Evolutionary conservation across 2,113 vertebrate genomes (phyloP).

Genomic region (Mohoua ochrocephala): DNA sequence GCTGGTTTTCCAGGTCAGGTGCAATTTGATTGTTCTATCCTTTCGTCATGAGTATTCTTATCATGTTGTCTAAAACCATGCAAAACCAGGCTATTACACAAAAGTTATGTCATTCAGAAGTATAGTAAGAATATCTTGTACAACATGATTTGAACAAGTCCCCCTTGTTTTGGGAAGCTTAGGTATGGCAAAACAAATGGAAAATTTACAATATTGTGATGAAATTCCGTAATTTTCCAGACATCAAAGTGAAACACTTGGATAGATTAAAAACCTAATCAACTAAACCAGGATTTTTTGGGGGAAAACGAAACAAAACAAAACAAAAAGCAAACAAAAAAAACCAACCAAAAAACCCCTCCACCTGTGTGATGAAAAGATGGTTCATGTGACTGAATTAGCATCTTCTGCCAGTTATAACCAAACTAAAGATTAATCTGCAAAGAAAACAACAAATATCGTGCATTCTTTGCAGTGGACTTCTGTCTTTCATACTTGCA

Average conservation of each 20-base stretch:
- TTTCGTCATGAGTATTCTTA: neutral
- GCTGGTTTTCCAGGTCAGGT: neutral
- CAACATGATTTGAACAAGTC: neutral
- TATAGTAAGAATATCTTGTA: neutral
- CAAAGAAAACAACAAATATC: neutral
- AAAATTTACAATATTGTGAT: neutral
- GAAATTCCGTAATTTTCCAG: neutral
- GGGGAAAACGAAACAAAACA: neutral
- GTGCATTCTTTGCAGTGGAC: neutral
- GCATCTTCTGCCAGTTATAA: neutral
- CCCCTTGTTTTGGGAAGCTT: neutral
- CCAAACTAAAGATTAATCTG: neutral
- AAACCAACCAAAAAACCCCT: fast-evolving
- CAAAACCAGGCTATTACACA: neutral
- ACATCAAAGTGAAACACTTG: neutral
- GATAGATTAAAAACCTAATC: neutral
- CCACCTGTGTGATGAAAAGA: neutral
- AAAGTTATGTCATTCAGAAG: neutral
- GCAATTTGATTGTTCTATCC: neutral
- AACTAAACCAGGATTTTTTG: neutral
- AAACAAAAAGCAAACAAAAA: neutral
- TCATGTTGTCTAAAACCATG: neutral
- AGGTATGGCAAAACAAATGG: neutral
- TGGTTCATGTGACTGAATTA: neutral
- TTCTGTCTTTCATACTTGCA: neutral